Evolutionary conservation across 2,888 invertebrate genomes (phyloP).

Genomic region (Cloeon dipterum): DNA sequence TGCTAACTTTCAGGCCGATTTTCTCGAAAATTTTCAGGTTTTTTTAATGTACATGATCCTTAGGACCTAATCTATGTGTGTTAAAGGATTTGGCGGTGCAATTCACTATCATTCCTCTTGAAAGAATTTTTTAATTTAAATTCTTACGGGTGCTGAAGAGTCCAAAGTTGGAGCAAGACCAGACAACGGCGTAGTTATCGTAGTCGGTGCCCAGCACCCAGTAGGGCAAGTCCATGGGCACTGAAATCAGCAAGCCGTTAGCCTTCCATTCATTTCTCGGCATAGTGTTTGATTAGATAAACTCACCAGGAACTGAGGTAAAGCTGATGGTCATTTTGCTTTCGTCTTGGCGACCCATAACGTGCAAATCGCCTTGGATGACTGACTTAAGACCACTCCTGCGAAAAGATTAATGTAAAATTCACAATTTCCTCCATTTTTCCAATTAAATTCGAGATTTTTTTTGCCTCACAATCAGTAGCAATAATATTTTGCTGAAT

Average conservation of each 20-base stretch:
- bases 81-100: no score
- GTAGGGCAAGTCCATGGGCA: slow-evolving; percentile 21
- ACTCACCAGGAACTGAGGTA: slow-evolving; percentile 29
- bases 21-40: no score
- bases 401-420: slow-evolving; percentile 11
- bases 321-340: slow-evolving; percentile 36
- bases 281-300: background rate
- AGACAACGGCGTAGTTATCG: slow-evolving; percentile 31
- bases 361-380: slow-evolving; percentile 30
- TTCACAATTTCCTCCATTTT: no score
- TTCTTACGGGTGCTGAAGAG: slow-evolving; percentile 21
- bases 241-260: slow-evolving; percentile 5
- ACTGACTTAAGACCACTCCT: slow-evolving; percentile 30
- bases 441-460: no score
- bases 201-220: slow-evolving; percentile 44
- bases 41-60: no score
- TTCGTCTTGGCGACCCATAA: slow-evolving; percentile 25
- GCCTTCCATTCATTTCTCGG: background rate
- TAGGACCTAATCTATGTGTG: no score
- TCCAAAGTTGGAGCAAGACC: slow-evolving; percentile 28
- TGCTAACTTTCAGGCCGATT: no score
- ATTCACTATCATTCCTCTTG: background rate
- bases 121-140: no score
- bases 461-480: no score
- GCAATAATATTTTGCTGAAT: no score